Evolutionary conservation across 2,797 vertebrate species (phyloP).

Genomic region (Catamblyrhynchus diadema): DNA sequence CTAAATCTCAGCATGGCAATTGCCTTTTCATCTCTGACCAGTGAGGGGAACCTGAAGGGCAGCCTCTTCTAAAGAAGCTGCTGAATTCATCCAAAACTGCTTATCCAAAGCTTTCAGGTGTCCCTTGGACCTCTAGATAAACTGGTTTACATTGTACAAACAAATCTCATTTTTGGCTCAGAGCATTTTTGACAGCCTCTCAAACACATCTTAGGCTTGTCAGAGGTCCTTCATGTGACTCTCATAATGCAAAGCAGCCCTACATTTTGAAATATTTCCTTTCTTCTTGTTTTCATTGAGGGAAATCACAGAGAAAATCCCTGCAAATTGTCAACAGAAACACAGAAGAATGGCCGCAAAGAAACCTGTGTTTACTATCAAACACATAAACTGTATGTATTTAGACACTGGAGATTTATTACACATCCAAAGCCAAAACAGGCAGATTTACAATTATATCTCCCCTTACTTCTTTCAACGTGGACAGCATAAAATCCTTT

Average conservation of each 20-base stretch:
- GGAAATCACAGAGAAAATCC: conserved; percentile 54
- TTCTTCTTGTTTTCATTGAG: conserved; percentile 59
- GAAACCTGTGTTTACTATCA: conserved; percentile 39
- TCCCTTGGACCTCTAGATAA: conserved; percentile 58
- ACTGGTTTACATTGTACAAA: conserved; percentile 53
- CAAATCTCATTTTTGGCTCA: conserved; percentile 65
- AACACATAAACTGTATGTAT: conserved; percentile 42
- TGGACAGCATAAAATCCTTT: not conserved
- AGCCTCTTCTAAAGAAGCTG: not conserved
- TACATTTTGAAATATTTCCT: conserved; percentile 50
- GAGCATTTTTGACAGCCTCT: conserved; percentile 60
- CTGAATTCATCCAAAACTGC: conserved; percentile 29
- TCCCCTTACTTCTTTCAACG: not conserved
- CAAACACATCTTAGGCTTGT: conserved; percentile 56
- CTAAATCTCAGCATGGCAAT: not conserved
- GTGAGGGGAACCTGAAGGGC: not conserved
- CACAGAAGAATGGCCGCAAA: not conserved
- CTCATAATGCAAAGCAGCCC: conserved; percentile 51
- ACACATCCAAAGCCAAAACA: conserved; percentile 25
- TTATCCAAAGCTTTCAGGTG: conserved; percentile 64
- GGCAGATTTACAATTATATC: conserved; percentile 19
- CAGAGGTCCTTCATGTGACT: conserved; percentile 58
- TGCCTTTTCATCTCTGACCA: not conserved
- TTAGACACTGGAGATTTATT: conserved; percentile 53
- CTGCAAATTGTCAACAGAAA: conserved; percentile 49